Base-by-base conservation (phyloP, 2,888 invertebrate species). In the Agrochola lota region DNA sequence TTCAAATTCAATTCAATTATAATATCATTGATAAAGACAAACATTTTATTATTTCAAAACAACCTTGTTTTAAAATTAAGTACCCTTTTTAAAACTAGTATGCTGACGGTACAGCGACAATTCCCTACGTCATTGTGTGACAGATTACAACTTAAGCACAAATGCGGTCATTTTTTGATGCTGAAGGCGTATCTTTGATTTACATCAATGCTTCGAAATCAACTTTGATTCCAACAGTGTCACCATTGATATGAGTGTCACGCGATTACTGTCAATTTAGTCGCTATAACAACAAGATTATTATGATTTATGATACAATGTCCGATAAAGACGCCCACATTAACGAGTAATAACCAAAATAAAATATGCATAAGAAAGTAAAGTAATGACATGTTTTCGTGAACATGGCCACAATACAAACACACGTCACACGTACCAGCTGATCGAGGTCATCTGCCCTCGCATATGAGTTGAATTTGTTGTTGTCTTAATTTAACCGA, bases 401-500 rank as follows among this genome's bases (percentile, higher is more conserved):
- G 20, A 55, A 60, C 52, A 69, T 59, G 30, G 49, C 35, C 35
- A 71, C 57, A 71, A 46, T 30, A 59, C 69, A 80, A 69, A 74
- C 55, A 72, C 57, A 75, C 62, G 81, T 75, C 70, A 76, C 63
- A 60, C 30, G 59, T 40, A 77, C 64, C 71, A 49, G 74, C n/a
- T 72, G 60, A 49, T 67, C 74, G 63, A 84, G 72, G 83, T 82
- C 73, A 60, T 3, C 46, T 49, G 77, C 69, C 70, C 73, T 81
- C 71, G 75, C 57, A 20, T 64, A 74, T 15, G 55, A 73, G 67
- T 81, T 76, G 30, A 71, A 72, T 66, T 72, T 43, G 74, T 80
- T 83, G 55, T 69, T 74, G 75, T 78, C 80, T 78, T 77, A 74
- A 71, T 67, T 80, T 66, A 78, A 84, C 68, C 71, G 63, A 76